Evolutionary conservation across 1,140 invertebrate genomes (phyloP), one percentile per base, ranked within the genome.

Genomic region (Choristoneura fumiferana): DNA sequence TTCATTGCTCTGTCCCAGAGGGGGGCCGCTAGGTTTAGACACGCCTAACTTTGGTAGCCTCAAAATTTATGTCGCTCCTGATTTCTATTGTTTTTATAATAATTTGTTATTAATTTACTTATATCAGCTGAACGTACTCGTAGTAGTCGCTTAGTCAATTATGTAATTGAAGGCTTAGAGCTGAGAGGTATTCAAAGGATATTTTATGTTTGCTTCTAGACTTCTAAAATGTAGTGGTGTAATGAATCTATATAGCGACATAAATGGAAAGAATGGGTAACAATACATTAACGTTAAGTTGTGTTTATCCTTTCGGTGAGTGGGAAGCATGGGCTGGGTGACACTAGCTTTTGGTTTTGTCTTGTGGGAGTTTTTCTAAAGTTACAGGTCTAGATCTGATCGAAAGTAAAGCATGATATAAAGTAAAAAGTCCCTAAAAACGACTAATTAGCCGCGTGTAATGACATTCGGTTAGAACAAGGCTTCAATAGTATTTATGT

Each of bases 281-380:
- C 22, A 29, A 35, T 49, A 40, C 49, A 54, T 17, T 36, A 15
- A 2, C 6, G 5, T 38, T 37, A 36, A 49, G 15, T 38, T 43
- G 39, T 49, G 43, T 61, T 56, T 36, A 6, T 40, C n/a, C 36
- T 34, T 18, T 67, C 69, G 77, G 75, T 81, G 73, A 79, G 74
- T 74, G 70, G 64, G 69, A 63, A 69, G 81, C 81, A 83, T 84
- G 81, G 78, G 74, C 63, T 73, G 72, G 75, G 76, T 57, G 59
- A 73, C 77, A 75, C 75, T 75, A 78, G 83, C 83, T 86, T 85
- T 86, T 86, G 81, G 79, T 84, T 78, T 76, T 77, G 72, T 74
- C 54, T 73, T 75, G 71, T 74, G 71, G 73, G 74, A 68, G 68
- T 76, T 72, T 78, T 71, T 73, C 69, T 75, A 65, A 49, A 63